Conservation (phyloP, 37 sponge, comb jelly and placozoan genomes). For the Cladorhizidae sp. region DNA sequence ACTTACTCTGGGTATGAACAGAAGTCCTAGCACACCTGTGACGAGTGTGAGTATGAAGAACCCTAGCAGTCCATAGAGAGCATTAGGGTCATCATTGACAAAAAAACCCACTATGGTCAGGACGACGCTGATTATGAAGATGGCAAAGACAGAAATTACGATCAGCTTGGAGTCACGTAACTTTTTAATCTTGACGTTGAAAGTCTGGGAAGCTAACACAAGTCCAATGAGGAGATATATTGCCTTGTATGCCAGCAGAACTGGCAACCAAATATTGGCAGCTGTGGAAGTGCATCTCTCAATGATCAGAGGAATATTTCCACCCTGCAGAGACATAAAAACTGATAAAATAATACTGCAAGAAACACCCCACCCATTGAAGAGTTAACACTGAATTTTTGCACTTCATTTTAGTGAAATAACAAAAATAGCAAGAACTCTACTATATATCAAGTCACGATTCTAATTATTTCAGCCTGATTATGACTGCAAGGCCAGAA, state of each 20-base stretch:
- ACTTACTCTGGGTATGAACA: constrained; percentile 55
- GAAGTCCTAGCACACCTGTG: constrained; percentile 33
- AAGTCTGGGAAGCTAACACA: constrained; percentile 45
- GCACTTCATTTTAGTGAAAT: too few relatives aligned
- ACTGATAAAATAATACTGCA: not conserved
- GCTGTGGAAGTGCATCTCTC: constrained; percentile 24
- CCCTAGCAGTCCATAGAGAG: constrained; percentile 19
- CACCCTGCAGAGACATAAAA: constrained; percentile 4
- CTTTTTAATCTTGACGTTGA: constrained; percentile 54
- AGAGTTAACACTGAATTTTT: too few relatives aligned
- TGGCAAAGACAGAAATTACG: constrained; percentile 25
- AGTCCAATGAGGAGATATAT: constrained; percentile 47
- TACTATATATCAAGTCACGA: too few relatives aligned
- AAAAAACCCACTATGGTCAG: constrained; percentile 26
- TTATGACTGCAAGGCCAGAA: too few relatives aligned
- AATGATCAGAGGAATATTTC: constrained; percentile 31
- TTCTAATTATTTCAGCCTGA: too few relatives aligned
- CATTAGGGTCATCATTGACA: constrained; percentile 20
- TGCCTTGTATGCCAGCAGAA: constrained; percentile 41
- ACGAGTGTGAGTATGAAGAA: constrained; percentile 17
- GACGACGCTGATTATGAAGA: constrained; percentile 21
- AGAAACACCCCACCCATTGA: too few relatives aligned
- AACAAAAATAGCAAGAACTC: too few relatives aligned
- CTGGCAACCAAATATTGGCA: constrained; percentile 24
- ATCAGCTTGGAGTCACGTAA: constrained; percentile 71